Conservation (phyloP, 1,140 invertebrate species). For the Drosophila virilis region DNA sequence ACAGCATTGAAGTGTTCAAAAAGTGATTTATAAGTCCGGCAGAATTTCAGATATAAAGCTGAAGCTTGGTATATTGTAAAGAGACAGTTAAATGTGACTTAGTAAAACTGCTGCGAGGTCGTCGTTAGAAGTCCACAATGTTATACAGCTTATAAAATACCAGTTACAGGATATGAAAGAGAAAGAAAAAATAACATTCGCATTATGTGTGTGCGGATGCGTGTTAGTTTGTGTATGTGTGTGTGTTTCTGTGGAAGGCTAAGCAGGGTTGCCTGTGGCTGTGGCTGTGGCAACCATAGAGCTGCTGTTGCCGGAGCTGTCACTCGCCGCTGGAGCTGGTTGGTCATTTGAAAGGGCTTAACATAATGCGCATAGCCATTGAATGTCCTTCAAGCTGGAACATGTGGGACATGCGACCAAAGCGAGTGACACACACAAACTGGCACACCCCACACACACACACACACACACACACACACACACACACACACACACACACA, state of each 20-base stretch:
- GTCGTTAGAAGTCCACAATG: conserved; percentile 4
- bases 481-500: conserved; percentile 9
- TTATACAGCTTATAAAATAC: conserved; percentile 28
- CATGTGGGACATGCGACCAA: conserved; percentile 48
- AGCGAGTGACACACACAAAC: conserved; percentile 35
- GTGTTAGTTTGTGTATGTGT: conserved; percentile 7
- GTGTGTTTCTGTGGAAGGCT: conserved; percentile 17
- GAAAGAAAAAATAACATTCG: conserved; percentile 15
- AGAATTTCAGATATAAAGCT: conserved; percentile 1
- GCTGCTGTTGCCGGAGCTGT: conserved; percentile 30
- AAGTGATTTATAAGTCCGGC: background rate
- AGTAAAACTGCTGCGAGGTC: conserved; percentile 5
- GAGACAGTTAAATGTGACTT: conserved; percentile 13
- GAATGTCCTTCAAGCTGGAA: conserved; percentile 54
- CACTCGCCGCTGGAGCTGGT: conserved; percentile 34
- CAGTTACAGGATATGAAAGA: conserved; percentile 41
- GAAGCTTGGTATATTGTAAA: background rate
- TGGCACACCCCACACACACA: conserved; percentile 13
- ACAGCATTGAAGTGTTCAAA: too few relatives aligned
- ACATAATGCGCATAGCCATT: conserved; percentile 50
- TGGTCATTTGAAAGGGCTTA: conserved; percentile 62
- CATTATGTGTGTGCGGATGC: conserved; percentile 2
- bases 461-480: conserved; percentile 33
- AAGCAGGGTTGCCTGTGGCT: conserved; percentile 34
- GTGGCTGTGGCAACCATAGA: conserved; percentile 30